A percentile compares a stretch with the other conserved stretches of the same genome.
phyloP scores from a whole-genome alignment of 2,113 vertebrate species.

The Gallinago paraguaiae region DNA sequence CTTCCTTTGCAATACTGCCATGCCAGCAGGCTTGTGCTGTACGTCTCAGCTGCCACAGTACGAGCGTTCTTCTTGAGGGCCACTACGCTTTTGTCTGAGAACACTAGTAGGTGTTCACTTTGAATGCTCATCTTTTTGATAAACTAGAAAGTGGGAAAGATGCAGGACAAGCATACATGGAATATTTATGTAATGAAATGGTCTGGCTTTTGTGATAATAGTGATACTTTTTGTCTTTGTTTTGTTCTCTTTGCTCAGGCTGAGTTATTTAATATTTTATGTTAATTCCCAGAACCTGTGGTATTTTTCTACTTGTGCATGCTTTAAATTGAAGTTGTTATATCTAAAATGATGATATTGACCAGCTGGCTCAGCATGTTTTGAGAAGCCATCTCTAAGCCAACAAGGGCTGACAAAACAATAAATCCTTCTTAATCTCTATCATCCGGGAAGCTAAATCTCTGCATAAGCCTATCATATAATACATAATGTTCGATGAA shows the following conservation, averaged over 20 bases:
- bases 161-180: not conserved
- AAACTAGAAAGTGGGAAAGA: not conserved
- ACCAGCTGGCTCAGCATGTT: not conserved
- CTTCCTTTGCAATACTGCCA: not conserved
- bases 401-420: conserved; percentile 14
- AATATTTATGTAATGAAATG: not conserved
- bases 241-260: not conserved
- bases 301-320: not conserved
- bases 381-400: not conserved
- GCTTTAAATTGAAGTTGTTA: not conserved
- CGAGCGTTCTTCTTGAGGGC: not conserved
- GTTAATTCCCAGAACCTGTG: not conserved
- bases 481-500: not conserved
- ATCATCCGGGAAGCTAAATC: not conserved
- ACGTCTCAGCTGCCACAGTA: not conserved
- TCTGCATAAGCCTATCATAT: not conserved
- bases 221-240: not conserved
- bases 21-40: not conserved
- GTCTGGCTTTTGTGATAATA: not conserved
- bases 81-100: not conserved
- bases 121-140: not conserved
- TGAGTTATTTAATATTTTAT: not conserved
- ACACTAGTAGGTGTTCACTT: not conserved
- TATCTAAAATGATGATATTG: not conserved
- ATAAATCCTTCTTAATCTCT: conserved; percentile 42